Percentiles rank a stretch among this genome's conserved stretches.
These are phyloP conservation scores for Protobothrops mucrosquamatus DNA, from an alignment of 2,113 vertebrate genomes.

Conservation along the genomic window DNA sequence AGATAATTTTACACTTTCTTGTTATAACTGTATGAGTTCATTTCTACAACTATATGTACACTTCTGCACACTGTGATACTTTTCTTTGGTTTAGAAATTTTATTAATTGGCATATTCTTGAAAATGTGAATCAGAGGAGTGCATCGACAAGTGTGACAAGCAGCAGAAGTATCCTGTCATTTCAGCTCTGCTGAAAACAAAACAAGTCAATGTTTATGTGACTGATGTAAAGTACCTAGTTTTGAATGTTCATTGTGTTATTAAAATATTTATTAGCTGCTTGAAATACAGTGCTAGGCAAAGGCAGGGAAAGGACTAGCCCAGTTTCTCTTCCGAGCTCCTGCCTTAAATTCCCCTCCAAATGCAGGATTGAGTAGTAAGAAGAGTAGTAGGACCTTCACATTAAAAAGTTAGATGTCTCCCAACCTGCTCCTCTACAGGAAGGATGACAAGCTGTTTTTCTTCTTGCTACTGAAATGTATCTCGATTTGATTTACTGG, in stretches of 20 bases:
- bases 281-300: not conserved
- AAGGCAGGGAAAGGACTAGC: not conserved
- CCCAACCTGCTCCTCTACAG: not conserved
- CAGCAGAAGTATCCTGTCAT: slow-evolving; percentile 32
- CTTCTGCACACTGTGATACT: slow-evolving; percentile 2
- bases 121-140: slow-evolving; percentile 30
- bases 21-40: not conserved
- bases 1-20: not conserved
- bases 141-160: slow-evolving; percentile 41
- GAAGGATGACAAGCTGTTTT: not conserved
- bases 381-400: not conserved
- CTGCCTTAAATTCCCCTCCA: not conserved
- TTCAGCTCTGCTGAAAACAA: slow-evolving; percentile 46
- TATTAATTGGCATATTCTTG: slow-evolving; percentile 47
- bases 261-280: not conserved
- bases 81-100: slow-evolving; percentile 21
- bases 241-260: slow-evolving; percentile 14
- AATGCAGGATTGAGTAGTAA: not conserved
- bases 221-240: not conserved
- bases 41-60: not conserved
- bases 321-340: not conserved
- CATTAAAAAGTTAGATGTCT: not conserved
- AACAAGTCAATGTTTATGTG: slow-evolving; percentile 39
- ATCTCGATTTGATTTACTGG: not conserved
- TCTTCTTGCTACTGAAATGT: not conserved